Conservation (phyloP, 2,797 vertebrate genomes). For the Heterohyrax brucei region DNA sequence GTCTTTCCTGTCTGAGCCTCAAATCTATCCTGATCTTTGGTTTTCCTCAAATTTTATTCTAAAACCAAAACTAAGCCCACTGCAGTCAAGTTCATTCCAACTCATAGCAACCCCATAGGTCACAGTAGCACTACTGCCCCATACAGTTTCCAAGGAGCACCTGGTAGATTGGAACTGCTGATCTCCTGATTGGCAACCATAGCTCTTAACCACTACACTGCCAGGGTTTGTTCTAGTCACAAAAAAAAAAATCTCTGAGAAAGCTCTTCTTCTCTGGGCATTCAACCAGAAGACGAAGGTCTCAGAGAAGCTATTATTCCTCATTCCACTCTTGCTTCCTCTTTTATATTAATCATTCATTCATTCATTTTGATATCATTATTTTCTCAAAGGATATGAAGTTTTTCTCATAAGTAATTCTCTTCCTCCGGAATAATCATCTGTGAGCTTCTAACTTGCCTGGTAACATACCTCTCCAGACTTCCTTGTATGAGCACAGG, state of each 20-base stretch:
- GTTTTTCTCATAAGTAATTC: slow-evolving; percentile 9
- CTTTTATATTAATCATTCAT: not conserved
- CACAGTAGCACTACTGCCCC: no score
- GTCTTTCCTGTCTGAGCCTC: not conserved
- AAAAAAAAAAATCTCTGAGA: not conserved
- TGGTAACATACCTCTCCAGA: not conserved
- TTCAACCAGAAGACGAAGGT: not conserved
- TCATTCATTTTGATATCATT: not conserved
- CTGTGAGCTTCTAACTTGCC: not conserved
- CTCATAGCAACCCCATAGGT: no score
- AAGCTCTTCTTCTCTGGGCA: not conserved
- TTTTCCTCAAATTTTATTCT: not conserved
- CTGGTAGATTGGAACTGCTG: no score
- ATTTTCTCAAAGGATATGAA: not conserved
- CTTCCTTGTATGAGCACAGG: not conserved
- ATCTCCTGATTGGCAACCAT: no score
- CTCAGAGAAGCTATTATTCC: not conserved
- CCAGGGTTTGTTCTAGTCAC: not conserved
- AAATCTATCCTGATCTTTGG: not conserved
- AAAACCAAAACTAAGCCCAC: no score
- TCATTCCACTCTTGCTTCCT: not conserved
- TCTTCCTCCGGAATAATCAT: not conserved
- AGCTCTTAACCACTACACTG: no score
- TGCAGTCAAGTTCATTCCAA: no score
- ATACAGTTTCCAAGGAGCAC: no score